Base-by-base conservation (phyloP, 1,140 invertebrate genomes). In the Centruroides vittatus region DNA sequence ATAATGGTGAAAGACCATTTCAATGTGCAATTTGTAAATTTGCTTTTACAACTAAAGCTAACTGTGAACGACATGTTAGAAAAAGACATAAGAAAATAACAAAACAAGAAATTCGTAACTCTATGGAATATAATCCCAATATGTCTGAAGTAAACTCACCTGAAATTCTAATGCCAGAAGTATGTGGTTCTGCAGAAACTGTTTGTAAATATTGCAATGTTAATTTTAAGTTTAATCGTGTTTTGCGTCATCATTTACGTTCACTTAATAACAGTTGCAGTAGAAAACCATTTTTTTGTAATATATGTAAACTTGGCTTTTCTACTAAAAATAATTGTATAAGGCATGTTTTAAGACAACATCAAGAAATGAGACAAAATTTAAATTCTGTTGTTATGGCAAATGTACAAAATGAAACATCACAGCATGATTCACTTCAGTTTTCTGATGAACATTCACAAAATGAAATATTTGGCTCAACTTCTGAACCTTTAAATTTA, bases 31-130 rank as follows among this genome's bases (percentile, higher is more conserved):
- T 95, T 3, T 98, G 94, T 73, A 89, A 91, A 67, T 95, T 90
- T 68, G 90, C 92, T 2, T 98, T 97, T 73, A 97, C 93, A 3
- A 98, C 93, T 0, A 96, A 97, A 69, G 78, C 78, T 83, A 98
- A 78, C 78, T 97, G 70, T 78, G 92, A 70, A 88, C 69, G 79
- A n/a, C 79, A 80, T 68, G 70, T 80, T 53, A 74, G 76, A 58
- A 97, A 78, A 78, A 89, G 75, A 3, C 93, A 98, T 70, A 83
- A 85, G 0, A 87, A 92, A 76, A 78, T 83, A 53, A 81, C 84
- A 4, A 81, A 89, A 54, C 46, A 53, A 11, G 69, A 69, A 56
- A 70, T 69, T n/a, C 59, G 63, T 34, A 67, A 59, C 59, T 49
- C 68, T 5, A 70, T 69, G 67, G 67, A 67, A 51, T 67, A 67